These are phyloP conservation scores for Dipodomys spectabilis DNA, from an alignment of 2,113 vertebrate genomes.

Conservation along the genomic window DNA sequence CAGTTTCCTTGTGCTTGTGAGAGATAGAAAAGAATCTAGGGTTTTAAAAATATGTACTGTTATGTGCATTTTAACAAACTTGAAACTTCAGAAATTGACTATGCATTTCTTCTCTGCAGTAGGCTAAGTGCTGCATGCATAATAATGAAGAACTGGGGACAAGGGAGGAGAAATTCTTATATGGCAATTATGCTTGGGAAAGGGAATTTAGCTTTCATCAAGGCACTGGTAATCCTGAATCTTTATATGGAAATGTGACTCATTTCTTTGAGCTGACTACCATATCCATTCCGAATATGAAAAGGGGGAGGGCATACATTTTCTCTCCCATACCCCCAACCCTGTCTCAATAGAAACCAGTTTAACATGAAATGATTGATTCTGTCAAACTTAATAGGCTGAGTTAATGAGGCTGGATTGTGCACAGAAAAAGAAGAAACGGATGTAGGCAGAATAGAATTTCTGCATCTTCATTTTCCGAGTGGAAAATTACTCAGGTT, in stretches of 20 bases:
- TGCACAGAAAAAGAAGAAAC: background rate
- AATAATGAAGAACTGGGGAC: conserved; percentile 43
- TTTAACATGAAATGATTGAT: background rate
- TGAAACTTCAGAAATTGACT: conserved; percentile 70
- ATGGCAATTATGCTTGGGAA: conserved; percentile 38
- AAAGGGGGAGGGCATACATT: background rate
- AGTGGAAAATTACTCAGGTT: background rate
- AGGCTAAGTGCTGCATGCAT: background rate
- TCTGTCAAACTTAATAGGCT: background rate
- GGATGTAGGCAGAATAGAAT: background rate
- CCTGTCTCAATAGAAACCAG: background rate
- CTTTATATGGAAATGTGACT: conserved; percentile 40
- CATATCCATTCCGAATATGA: conserved; percentile 8
- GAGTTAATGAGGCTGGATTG: background rate
- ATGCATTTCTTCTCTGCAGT: conserved; percentile 48
- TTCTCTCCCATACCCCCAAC: background rate
- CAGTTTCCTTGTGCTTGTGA: conserved; percentile 53
- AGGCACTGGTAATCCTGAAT: conserved; percentile 44
- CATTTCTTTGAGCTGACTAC: background rate
- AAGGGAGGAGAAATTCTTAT: conserved; percentile 40
- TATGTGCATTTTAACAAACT: conserved; percentile 74
- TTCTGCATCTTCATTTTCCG: conserved; percentile 41
- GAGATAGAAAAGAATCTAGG: conserved; percentile 14
- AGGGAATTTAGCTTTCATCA: conserved; percentile 62
- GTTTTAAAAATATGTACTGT: conserved; percentile 64